A percentile compares a stretch with the other conserved stretches of the same genome.
These are phyloP conservation scores for Melanotaenia boesemani DNA, from an alignment of 2,797 vertebrate species.

Conservation along the genomic window DNA sequence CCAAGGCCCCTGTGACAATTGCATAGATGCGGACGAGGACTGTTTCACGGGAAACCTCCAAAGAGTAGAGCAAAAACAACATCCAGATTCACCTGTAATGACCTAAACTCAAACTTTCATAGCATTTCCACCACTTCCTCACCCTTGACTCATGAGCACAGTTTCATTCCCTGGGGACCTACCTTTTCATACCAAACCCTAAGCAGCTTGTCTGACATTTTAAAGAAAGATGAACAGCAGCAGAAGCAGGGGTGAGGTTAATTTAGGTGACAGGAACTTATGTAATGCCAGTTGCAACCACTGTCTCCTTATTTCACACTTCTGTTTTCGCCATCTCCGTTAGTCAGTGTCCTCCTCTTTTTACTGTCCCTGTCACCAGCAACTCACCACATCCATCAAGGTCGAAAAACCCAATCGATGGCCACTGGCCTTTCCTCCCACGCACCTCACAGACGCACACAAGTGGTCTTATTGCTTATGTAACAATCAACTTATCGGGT, in stretches of 20 bases:
- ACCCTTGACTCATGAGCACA: conserved; percentile 7
- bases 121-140: conserved; percentile 8
- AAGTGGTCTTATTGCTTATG: conserved; percentile 72
- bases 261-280: conserved; percentile 55
- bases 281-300: conserved; percentile 33
- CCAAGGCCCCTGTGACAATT: conserved; percentile 28
- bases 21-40: conserved; percentile 6
- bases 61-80: conserved; percentile 19
- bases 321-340: conserved; percentile 25
- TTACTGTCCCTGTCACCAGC: conserved; percentile 46
- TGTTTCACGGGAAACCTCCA: conserved; percentile 15
- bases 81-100: conserved; percentile 21
- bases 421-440: conserved; percentile 58
- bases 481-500: conserved; percentile 75
- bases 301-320: conserved; percentile 46
- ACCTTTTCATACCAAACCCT: conserved; percentile 10
- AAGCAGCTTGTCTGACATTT: conserved; percentile 30
- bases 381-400: conserved; percentile 72
- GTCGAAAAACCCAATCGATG: conserved; percentile 71
- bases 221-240: conserved; percentile 17
- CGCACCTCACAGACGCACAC: conserved; percentile 55
- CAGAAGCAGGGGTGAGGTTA: conserved; percentile 41
- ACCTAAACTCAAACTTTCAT: conserved; percentile 16
- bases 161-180: neutral
- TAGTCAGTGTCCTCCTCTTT: conserved; percentile 30